These are phyloP conservation scores for Cantharis rustica DNA, from an alignment of 2,888 invertebrate species.

Conservation along the genomic window DNA sequence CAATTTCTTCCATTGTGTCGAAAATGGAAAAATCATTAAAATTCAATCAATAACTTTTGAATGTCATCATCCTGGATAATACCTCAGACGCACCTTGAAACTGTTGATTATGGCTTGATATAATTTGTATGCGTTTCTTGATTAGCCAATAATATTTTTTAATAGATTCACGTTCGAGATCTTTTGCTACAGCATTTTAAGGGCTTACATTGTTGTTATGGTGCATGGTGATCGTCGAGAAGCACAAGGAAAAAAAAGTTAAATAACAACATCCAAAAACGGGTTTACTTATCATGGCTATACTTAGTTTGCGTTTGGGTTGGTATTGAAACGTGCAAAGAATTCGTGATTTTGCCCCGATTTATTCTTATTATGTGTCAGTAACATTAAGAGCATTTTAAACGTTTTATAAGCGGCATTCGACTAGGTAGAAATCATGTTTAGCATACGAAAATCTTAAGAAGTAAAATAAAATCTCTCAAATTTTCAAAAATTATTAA, in stretches of 20 bases:
- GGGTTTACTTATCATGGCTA: background rate
- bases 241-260: background rate
- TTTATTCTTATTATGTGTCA: background rate
- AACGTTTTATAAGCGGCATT: background rate
- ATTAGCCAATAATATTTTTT: conserved; percentile 13
- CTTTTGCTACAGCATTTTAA: background rate
- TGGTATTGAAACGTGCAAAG: background rate
- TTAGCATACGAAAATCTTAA: background rate
- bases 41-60: background rate
- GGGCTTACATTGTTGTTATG: background rate
- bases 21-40: background rate
- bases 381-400: background rate
- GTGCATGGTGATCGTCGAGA: background rate
- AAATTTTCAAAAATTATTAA: background rate
- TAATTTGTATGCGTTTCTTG: conserved; percentile 21
- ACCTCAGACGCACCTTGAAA: conserved; percentile 16
- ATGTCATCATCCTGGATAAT: background rate
- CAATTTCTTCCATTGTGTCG: no score
- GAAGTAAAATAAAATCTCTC: no score
- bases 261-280: background rate
- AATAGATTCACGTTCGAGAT: conserved; percentile 20
- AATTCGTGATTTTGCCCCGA: background rate
- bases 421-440: background rate
- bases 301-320: background rate
- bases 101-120: conserved; percentile 21